Percentiles rank a stretch among this genome's conserved stretches.
Conservation (phyloP, 1,140 invertebrate genomes). For the Berghia stephanieae region DNA sequence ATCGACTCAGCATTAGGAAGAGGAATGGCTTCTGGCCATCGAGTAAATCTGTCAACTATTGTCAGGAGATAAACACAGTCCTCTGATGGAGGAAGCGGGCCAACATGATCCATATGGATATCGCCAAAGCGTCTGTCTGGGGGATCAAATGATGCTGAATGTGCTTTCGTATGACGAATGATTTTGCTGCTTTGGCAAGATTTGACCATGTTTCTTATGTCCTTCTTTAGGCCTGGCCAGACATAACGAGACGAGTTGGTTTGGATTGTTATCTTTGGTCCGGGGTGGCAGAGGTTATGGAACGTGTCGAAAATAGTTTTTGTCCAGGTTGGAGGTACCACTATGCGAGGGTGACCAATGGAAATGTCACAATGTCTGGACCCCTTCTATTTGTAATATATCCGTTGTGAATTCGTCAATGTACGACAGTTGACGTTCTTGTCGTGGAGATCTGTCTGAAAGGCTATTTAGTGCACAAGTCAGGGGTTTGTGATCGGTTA, state of each 20-base stretch:
- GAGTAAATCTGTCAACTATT: constrained; percentile 32
- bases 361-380: neutral
- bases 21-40: constrained; percentile 65
- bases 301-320: neutral
- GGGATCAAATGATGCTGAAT: too few relatives aligned
- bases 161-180: too few relatives aligned
- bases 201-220: too few relatives aligned
- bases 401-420: constrained; percentile 26
- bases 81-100: too few relatives aligned
- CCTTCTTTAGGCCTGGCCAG: neutral
- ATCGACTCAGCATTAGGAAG: constrained; percentile 63
- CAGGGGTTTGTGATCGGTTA: constrained; percentile 21
- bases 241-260: constrained; percentile 1
- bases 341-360: neutral
- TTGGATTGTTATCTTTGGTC: neutral
- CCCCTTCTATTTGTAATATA: constrained; percentile 15
- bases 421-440: constrained; percentile 22
- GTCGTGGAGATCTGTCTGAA: constrained; percentile 21
- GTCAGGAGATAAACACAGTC: too few relatives aligned
- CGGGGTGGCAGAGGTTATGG: too few relatives aligned
- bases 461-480: neutral
- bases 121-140: too few relatives aligned
- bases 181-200: too few relatives aligned
- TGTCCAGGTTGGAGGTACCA: neutral
- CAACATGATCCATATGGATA: too few relatives aligned